Base-by-base conservation (phyloP, 1,140 invertebrate species). In the Brachionus rotundiformis region DNA sequence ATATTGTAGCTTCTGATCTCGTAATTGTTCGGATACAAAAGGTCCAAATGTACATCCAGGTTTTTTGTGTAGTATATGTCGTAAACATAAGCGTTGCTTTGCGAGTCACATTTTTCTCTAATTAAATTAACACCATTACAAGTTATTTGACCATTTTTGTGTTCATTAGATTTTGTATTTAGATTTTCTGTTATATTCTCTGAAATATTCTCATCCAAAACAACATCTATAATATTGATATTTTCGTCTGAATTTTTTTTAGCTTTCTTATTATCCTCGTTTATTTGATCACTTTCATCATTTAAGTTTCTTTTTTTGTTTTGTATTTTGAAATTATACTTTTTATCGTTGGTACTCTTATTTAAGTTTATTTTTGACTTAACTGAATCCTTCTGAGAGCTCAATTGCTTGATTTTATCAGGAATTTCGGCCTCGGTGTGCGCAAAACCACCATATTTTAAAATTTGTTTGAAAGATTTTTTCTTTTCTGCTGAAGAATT, bases 1-100 rank as follows among this genome's bases (percentile, higher is more conserved):
- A 73, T 44, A 47, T 79, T 79, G 33, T 79, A 79, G 13, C 44
- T 59, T 49, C 31, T 79, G 13, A 79, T 79, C 16, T 79, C 47
- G 41, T 73, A 73, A 31, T 73, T 73, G 47, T 59, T 79, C 11
- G 76, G 76, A 16, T 79, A 79, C 8, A 79, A 13, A 23, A 79
- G 36, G 11, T 79, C 76, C 29, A 79, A 41, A 59, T 79, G 76
- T 16, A 79, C 33, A 29, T 79, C 49, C 1, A 29, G 23, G 19
- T 54, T 59, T 54, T 79, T 79, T 6, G 76, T 63, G 29, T 79
- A 79, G 36, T 79, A 79, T 59, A 79, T 59, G 36, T 79, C 76
- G 47, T 79, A 79, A 11, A 79, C 76, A 63, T 59, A 79, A 11
- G 23, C 47, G 10, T 29, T 73, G 3, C 25, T 27, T 73, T 41